Base-by-base conservation (phyloP, 2,113 vertebrate genomes). In the Phocoena sinus region DNA sequence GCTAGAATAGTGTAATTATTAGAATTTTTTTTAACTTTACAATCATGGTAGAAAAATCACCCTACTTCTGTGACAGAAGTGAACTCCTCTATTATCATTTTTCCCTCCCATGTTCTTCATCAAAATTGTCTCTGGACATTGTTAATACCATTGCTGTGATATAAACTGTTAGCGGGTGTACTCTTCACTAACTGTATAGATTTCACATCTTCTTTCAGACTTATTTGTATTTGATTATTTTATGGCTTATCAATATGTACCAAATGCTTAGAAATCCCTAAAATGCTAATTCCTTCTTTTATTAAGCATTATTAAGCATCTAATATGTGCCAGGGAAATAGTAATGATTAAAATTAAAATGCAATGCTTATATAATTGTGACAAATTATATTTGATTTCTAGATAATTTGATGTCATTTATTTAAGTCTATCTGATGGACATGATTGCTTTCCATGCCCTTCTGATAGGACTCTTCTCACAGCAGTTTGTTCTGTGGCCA, bases 201-300 rank as follows among this genome's bases (percentile, higher is more conserved):
- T 77, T 91, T 96, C 31, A 88, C 44, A 56, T 91, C 89, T 88
- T 80, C 53, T 74, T 95, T 74, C 36, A 38, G 5, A 47, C 41
- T 80, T 85, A 71, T 60, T 94, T 86, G 17, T 86, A 93, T 63
- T 92, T 95, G 25, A 83, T 94, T 92, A 67, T 97, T 83, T 94
- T 96, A 41, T 87, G 33, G 9, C 92, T 94, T 95, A 76, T 95
- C 76, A 93, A 12, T 95, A 71, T 86, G 28, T 91, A 76, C 44
- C 62, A 88, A 96, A 88, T 93, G 38, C 65, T 81, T 67, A 94
- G 83, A 60, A 77, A 86, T 71, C 21, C 56, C n/a, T 81, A n/a
- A 95, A 67, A 62, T 82, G 26, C 81, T 96, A 53, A 91, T 96
- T 91, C 8, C 25, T 95, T 92, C 36, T 92, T 68, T 88, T 44